Base-by-base conservation (phyloP, 2,113 vertebrate genomes). In the Ceyx cyanopectus region DNA sequence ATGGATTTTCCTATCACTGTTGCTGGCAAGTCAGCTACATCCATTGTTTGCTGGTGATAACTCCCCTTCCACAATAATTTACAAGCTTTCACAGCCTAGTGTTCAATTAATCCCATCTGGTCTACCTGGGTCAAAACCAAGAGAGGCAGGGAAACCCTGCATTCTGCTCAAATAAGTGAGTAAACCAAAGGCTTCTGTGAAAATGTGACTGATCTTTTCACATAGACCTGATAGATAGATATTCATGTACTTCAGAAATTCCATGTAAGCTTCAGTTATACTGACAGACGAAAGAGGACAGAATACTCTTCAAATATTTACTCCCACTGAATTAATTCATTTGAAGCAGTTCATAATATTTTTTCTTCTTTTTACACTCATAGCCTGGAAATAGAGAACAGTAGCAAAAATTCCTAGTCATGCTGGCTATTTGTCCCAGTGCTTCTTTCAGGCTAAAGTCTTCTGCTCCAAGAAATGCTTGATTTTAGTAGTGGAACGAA, bases 221-320 rank as follows among this genome's bases (percentile, higher is more conserved):
- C 48, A 17, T 5, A 79, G 94, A 87, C 27, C 14, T 73, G 32
- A 57, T 0, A 9, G 53, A 24, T 87, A 41, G 72, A 79, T 80
- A 90, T 92, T 24, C 72, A 70, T 0, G 2, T 73, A 45, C 62
- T 90, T 80, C 50, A 88, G 60, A 93, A 82, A 85, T 82, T 78
- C 90, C 81, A 60, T 61, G 41, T 57, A 81, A 46, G 16, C 41
- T 89, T 92, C 72, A 79, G 37, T 82, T 87, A 72, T 37, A 54
- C 74, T 92, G 53, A 86, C 77, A 79, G 32, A 21, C 78, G 65
- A 88, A 61, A 84, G 24, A 76, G 22, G 53, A 79, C 50, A 82
- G 62, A 94, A 84, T 87, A 84, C 57, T 91, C 84, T 89, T 29
- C n/a, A 93, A 90, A 74, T 65, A 48, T 74, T 81, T 89, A 70